phyloP scores from a whole-genome alignment of 2,888 invertebrate genomes.

The Microchrysa polita region DNA sequence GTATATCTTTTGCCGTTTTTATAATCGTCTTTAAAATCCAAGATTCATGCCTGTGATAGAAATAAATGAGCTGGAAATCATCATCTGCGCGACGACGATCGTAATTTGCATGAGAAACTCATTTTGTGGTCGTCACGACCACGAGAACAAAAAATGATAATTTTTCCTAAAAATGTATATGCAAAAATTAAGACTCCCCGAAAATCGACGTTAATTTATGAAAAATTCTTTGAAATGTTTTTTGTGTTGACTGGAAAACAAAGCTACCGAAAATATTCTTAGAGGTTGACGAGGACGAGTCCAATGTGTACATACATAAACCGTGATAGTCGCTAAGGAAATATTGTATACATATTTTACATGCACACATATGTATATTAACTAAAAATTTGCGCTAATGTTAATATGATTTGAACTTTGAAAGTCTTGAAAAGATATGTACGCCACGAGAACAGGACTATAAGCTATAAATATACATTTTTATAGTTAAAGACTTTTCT shows the following conservation, averaged over 20 bases:
- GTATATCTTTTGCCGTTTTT: conserved; percentile 28
- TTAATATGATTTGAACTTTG: conserved; percentile 5
- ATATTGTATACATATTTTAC: too few species aligned
- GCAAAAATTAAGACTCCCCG: conserved; percentile 40
- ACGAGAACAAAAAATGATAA: conserved; percentile 35
- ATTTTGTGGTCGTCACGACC: conserved; percentile 25
- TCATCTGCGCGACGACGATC: conserved; percentile 26
- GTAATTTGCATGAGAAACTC: conserved; percentile 41
- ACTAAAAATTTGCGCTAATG: conserved; percentile 22
- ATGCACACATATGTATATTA: conserved; percentile 19
- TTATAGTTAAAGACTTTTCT: conserved; percentile 13
- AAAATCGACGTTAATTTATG: conserved; percentile 40
- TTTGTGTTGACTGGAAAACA: not conserved
- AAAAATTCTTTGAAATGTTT: conserved; percentile 36
- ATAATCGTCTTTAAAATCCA: conserved; percentile 27
- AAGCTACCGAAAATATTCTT: conserved; percentile 44
- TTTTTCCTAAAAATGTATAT: conserved; percentile 32
- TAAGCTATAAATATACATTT: not conserved
- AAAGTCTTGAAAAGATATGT: conserved; percentile 4
- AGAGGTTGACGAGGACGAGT: not conserved
- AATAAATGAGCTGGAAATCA: conserved; percentile 36
- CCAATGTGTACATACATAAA: not conserved
- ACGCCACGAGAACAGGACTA: not conserved
- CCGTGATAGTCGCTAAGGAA: not conserved
- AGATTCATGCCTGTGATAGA: conserved; percentile 18